Conservation (phyloP, 2,888 invertebrate genomes). For the Synanthedon tipuliformis region DNA sequence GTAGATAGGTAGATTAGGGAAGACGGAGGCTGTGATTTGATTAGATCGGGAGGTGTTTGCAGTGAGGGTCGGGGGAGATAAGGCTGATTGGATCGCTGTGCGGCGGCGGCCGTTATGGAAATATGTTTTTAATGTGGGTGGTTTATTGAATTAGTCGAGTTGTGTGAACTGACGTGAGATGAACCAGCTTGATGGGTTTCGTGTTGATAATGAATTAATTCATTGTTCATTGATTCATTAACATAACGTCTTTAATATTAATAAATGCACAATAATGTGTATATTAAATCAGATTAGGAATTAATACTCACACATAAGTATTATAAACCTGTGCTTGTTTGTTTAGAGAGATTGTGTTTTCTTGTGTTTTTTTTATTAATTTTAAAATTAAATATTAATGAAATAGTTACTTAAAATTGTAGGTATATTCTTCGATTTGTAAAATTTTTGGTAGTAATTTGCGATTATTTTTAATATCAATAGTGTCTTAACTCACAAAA, state of each 20-base stretch:
- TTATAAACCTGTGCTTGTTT: constrained; percentile 16
- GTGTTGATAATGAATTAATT: constrained; percentile 33
- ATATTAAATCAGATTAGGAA: too few species aligned
- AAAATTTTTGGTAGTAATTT: too few species aligned
- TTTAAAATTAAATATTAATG: too few species aligned
- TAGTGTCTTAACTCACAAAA: too few species aligned
- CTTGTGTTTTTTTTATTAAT: too few species aligned
- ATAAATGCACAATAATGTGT: neutral
- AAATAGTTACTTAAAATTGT: too few species aligned
- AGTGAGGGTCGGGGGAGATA: constrained; percentile 57
- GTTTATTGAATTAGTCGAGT: constrained; percentile 64
- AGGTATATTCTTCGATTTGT: too few species aligned
- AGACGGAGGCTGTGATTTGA: constrained; percentile 69
- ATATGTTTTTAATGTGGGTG: constrained; percentile 69
- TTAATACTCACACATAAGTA: too few species aligned
- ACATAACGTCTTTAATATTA: constrained; percentile 3
- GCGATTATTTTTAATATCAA: too few species aligned
- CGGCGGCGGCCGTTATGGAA: constrained; percentile 47
- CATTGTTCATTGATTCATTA: constrained; percentile 30
- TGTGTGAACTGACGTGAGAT: constrained; percentile 46
- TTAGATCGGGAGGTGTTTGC: constrained; percentile 70
- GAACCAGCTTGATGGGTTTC: constrained; percentile 47
- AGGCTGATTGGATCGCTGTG: constrained; percentile 60
- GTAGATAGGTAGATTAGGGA: constrained; percentile 68
- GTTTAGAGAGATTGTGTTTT: too few species aligned